phyloP scores from a whole-genome alignment of 2,113 vertebrate species.

The Ovis aries region ARS-UI_Ramb_v3.0 NC_056063.1:30555501-30556000 shows the following conservation, averaged over 20 bases:
- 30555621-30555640: background rate
- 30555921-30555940: background rate
- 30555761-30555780: background rate
- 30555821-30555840: background rate
- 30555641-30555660: accelerated
- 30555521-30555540: background rate
- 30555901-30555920: background rate
- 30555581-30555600: background rate
- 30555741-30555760: background rate
- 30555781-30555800: background rate
- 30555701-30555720: background rate
- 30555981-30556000: background rate
- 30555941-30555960: background rate
- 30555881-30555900: background rate
- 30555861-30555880: background rate
- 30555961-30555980: background rate
- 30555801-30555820: background rate
- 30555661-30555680: background rate
- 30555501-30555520: background rate
- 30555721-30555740: background rate
- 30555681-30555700: background rate
- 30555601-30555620: background rate
- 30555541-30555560: background rate
- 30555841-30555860: background rate
- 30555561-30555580: background rate